A percentile compares a stretch with the other conserved stretches of the same genome.
These are phyloP conservation scores for Oreotrochilus melanogaster DNA, from an alignment of 2,113 vertebrate genomes.

Conservation along the genomic window DNA sequence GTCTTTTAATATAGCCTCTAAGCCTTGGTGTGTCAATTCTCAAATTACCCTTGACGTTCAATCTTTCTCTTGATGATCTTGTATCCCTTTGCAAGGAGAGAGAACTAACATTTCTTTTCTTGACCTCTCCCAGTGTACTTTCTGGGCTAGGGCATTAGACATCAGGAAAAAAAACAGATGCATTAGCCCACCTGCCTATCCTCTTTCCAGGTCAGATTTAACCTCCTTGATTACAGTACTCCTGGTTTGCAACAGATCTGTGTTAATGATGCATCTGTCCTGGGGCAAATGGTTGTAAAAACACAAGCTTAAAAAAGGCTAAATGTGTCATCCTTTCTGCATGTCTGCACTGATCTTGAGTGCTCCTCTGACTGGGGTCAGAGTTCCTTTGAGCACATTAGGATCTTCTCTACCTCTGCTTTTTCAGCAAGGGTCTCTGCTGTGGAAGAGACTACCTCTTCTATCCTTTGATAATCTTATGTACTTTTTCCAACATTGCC, in stretches of 20 bases:
- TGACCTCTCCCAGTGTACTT: background rate
- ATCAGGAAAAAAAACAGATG: background rate
- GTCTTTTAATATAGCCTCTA: slow-evolving; percentile 52
- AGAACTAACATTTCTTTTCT: background rate
- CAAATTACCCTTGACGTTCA: background rate
- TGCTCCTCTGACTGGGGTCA: background rate
- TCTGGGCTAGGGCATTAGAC: background rate
- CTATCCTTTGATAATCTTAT: background rate
- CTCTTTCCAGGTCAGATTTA: background rate
- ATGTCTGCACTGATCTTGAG: background rate
- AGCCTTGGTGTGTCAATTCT: slow-evolving; percentile 53
- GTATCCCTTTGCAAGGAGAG: background rate
- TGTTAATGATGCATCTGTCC: background rate
- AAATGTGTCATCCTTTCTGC: background rate
- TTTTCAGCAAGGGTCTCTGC: background rate
- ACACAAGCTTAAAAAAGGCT: background rate
- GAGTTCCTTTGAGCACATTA: background rate
- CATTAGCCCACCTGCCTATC: background rate
- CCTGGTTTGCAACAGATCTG: background rate
- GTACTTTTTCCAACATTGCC: background rate
- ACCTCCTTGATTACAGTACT: background rate
- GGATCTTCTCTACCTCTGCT: background rate
- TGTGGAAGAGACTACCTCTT: background rate
- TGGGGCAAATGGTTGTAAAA: background rate
- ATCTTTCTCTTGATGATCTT: slow-evolving; percentile 4